Base-by-base conservation (phyloP, 2,797 vertebrate species). In the Cryptoblepharus egeriae region DNA sequence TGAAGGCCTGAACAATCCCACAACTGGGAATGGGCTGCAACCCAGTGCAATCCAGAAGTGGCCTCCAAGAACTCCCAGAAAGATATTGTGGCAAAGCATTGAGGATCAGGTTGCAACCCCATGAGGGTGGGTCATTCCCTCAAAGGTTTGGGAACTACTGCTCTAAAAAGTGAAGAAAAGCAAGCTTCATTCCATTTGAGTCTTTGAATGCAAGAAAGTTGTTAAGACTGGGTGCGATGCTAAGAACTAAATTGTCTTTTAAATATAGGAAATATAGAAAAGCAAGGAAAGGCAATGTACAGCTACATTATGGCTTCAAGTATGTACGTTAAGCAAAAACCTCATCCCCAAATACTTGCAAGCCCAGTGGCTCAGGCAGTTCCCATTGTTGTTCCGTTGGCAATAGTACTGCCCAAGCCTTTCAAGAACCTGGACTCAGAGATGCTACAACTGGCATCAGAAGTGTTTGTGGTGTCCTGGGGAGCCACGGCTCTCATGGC, bases 221-320 rank as follows among this genome's bases (percentile, higher is more conserved):
- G 42, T 18, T 72, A 39, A 45, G 52, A 10, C 74, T 57, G 32
- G 49, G 9, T 65, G 45, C 22, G 52, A 64, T 45, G 61, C 9
- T 37, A 52, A 77, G 30, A 87, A 39, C 61, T 3, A 42, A n/a
- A 39, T 0, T 0, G 1, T 5, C 0, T 1, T 71, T 70, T 20
- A 6, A 39, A 26, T 60, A 8, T 18, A 8, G 16, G 16, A n/a
- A 28, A n/a, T n/a, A n/a, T n/a, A n/a, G n/a, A n/a, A 55, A 71
- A 60, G 55, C 26, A 73, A 71, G 45, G 8, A 24, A 67, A 76
- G 71, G 55, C 82, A 74, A 78, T 45, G 42, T 30, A 30, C 0
- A 35, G 68, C 8, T 67, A 75, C 9, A 82, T 70, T 4, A 39
- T 85, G 85, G 26, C 15, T 89, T 91, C 86, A 90, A 92, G 87